Base-by-base conservation (phyloP, 1,140 invertebrate species). In the Brachionus calyciflorus region DNA sequence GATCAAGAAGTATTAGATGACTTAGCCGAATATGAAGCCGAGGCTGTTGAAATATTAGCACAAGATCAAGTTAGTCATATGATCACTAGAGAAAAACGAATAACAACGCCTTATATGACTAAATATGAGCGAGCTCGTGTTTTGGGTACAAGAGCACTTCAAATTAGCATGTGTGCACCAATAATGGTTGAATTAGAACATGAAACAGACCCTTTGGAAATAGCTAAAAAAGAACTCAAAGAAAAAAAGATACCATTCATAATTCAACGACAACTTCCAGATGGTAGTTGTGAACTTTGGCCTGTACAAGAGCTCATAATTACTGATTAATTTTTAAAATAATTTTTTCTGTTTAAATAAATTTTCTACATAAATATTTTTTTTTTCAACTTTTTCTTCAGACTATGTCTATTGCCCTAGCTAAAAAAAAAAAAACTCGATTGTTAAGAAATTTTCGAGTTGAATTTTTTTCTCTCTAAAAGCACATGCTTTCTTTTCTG, bases 141-240 rank as follows among this genome's bases (percentile, higher is more conserved):
- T 0, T 83, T 96, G 77, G 96, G 97, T 1, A 99, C 97, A 1
- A 87, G 97, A 83, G 97, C 97, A 0, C 85, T 99, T 28, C 97
- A 99, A 85, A 99, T 99, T 81, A 94, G 96, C 0, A 99, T 99
- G 97, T 98, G 96, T 87, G 96, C 97, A 7, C 97, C 97, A 3
- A 94, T 99, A 0, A 99, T 99, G 97, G 96, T 99, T 17, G 97
- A 99, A 85, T 85, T 99, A 26, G 96, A 99, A 85, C 94, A 95
- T 46, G 97, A 99, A 87, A 99, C 94, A 0, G 97, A 99, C 87
- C 96, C 97, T 0, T 84, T 99, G 26, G 93, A 96, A 83, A 98
- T 99, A 81, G 97, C 97, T 0, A 96, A 98, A 91, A 99, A 99
- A 84, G 97, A 99, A 87, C 87, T 99, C 0, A 87, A 87, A 80